Conservation (phyloP, 2,888 invertebrate species). For the Pterobdella sp. region DNA sequence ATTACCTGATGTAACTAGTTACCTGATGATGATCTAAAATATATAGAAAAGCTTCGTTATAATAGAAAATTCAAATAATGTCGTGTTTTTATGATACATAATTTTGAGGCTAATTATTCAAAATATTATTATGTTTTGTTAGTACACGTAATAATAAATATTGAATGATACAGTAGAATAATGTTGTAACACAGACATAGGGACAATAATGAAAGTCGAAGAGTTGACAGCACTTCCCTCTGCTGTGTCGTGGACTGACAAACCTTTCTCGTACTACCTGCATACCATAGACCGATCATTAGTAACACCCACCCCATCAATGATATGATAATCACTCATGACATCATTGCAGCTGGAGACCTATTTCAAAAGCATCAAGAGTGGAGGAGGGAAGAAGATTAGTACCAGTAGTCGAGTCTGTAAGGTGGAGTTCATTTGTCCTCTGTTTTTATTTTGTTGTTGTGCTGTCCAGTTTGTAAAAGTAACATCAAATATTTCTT, state of each 20-base stretch:
- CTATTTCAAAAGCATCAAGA: constrained; percentile 84
- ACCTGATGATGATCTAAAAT: too few relatives aligned
- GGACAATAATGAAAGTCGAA: constrained; percentile 94
- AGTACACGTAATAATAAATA: too few relatives aligned
- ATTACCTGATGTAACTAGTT: too few relatives aligned
- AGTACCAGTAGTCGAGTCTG: background rate
- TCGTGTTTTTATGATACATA: too few relatives aligned
- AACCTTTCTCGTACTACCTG: constrained; percentile 94
- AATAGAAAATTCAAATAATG: too few relatives aligned
- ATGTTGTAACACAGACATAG: constrained; percentile 64
- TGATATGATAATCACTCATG: background rate
- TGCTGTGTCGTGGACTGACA: constrained; percentile 99
- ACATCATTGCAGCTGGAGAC: constrained; percentile 60
- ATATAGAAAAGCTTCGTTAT: too few relatives aligned
- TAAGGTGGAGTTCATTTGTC: background rate
- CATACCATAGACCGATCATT: constrained; percentile 90
- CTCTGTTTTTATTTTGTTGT: too few relatives aligned
- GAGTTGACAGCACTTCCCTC: constrained; percentile 89
- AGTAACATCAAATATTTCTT: too few relatives aligned
- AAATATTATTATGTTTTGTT: too few relatives aligned
- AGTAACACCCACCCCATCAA: constrained; percentile 41
- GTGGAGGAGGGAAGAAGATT: constrained; percentile 10
- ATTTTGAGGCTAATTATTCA: too few relatives aligned
- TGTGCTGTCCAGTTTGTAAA: too few relatives aligned
- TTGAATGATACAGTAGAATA: background rate